Evolutionary conservation across 2,888 invertebrate species (phyloP), one percentile per base, ranked within the genome.

Genomic region (Cynaeus angustus): DNA sequence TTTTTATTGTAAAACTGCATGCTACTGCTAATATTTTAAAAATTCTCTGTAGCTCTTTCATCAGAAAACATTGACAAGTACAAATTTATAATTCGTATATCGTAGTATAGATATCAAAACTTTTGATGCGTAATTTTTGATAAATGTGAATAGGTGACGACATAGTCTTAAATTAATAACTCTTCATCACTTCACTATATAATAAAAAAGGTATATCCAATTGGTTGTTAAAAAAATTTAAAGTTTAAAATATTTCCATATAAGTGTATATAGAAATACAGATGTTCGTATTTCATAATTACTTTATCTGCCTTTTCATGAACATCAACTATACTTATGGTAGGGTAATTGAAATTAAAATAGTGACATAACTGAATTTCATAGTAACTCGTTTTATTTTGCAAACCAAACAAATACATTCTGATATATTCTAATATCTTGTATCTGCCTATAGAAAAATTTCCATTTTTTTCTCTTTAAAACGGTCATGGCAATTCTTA

Each of bases 1-100:
- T 55, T 64, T 70, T 67, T 41, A 67, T 64, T 64, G 67, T 75
- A 73, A 75, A 75, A 77, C 75, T 80, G 80, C 79, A 80, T 80
- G 79, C 77, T 75, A 73, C 71, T 75, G 69, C 66, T 71, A 71
- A 61, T 61, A 61, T 61, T 77, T 73, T 78, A 75, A 68, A 71
- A 71, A 52, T 67, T 70, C 73, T 74, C 73, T 77, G 75, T 78
- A 77, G 75, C 74, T 77, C 75, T 73, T 74, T 74, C 70, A 72
- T 71, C 76, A 74, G 69, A 72, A 77, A 75, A 76, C 77, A 78
- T 78, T 77, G 75, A 77, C 73, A 76, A 81, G 80, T 79, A 79
- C 80, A 79, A 79, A 79, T 77, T 77, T 76, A 75, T 72, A 50
- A 72, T 70, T 74, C 56, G 52, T 68, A 70, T 67, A 64, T 65